These are phyloP conservation scores for Epiblema foenella DNA, from an alignment of 2,888 invertebrate species.

Conservation along the genomic window DNA sequence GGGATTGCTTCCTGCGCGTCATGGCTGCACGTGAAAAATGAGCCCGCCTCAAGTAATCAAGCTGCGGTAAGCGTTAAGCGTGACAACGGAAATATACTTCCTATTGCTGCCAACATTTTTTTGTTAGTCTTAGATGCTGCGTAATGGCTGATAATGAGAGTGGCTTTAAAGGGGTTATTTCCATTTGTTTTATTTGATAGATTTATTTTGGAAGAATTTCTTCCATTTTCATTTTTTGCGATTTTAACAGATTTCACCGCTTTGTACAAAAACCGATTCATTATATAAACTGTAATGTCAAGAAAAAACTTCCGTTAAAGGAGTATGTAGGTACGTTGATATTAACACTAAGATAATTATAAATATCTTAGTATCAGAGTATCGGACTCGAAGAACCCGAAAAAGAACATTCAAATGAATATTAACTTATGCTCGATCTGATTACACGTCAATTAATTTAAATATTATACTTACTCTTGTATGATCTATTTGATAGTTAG, in stretches of 20 bases:
- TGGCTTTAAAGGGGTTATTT: background rate
- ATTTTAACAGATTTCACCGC: too few species aligned
- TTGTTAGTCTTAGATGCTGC: background rate
- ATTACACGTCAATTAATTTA: background rate
- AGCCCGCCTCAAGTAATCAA: constrained; percentile 43
- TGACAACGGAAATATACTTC: constrained; percentile 4
- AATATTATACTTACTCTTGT: too few species aligned
- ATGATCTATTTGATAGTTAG: too few species aligned
- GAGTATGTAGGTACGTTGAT: background rate
- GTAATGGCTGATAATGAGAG: background rate
- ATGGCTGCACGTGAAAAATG: constrained; percentile 67
- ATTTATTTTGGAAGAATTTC: too few species aligned
- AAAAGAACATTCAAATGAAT: too few species aligned
- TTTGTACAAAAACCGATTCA: too few species aligned
- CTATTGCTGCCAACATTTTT: background rate
- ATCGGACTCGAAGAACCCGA: too few species aligned
- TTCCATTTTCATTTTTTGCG: too few species aligned
- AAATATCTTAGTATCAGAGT: too few species aligned
- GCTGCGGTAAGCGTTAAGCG: constrained; percentile 22
- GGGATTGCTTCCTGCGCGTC: constrained; percentile 86
- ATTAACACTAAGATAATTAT: background rate
- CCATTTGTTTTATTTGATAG: background rate
- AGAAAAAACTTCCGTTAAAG: background rate
- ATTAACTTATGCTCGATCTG: background rate
- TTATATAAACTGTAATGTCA: too few species aligned